A percentile compares a stretch with the other conserved stretches of the same genome.
Evolutionary conservation across 2,797 vertebrate genomes (phyloP).

Genomic region (Cossypha dichroa): DNA sequence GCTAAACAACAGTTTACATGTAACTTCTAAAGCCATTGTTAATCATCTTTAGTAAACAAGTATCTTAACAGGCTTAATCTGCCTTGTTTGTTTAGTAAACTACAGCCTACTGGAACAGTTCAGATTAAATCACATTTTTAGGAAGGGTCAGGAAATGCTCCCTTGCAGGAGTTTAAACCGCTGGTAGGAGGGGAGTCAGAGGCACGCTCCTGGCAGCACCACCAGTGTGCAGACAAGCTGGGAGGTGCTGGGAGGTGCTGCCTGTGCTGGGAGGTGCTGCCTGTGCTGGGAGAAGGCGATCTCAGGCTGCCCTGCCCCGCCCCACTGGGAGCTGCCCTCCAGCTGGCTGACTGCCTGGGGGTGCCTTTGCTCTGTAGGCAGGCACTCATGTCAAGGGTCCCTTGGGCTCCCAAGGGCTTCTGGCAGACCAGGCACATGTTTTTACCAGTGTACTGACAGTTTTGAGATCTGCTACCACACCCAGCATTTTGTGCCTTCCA

Average conservation of each 20-base stretch:
- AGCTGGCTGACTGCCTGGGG: background rate
- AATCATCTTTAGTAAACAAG: background rate
- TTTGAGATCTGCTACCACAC: background rate
- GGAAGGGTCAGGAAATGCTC: fast-evolving
- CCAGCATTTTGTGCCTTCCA: background rate
- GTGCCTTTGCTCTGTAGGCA: background rate
- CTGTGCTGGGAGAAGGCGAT: background rate
- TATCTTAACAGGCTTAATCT: background rate
- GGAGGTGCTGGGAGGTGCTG: background rate
- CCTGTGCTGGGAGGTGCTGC: background rate
- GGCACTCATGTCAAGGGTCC: background rate
- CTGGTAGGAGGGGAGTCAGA: background rate
- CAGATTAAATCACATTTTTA: background rate
- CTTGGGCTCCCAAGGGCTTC: background rate
- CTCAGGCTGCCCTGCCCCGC: background rate
- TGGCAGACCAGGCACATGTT: background rate
- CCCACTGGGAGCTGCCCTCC: background rate
- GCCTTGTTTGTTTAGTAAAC: background rate
- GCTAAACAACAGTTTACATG: background rate
- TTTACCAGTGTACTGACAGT: background rate
- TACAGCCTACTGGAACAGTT: background rate
- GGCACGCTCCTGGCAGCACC: background rate
- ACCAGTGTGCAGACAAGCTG: background rate
- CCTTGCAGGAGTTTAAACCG: background rate
- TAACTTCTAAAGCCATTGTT: background rate